A percentile compares a stretch with the other conserved stretches of the same genome.
Evolutionary conservation across 2,888 invertebrate species (phyloP).

Genomic region (Zelleria hepariella): DNA sequence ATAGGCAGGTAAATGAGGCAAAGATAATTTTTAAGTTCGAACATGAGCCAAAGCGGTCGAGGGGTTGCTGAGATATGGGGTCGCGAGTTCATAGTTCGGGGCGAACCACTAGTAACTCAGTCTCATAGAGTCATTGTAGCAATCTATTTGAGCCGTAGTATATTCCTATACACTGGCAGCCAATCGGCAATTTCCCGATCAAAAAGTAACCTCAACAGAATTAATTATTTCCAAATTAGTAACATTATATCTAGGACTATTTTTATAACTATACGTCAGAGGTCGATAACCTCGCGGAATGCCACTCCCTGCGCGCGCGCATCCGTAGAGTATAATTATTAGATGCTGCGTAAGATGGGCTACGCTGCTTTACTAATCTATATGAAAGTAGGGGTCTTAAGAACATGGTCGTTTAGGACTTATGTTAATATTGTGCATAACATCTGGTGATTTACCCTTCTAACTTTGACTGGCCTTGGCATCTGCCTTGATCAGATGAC

Average conservation of each 20-base stretch:
- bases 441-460: not conserved
- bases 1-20: too few species aligned
- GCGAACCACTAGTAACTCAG: not conserved
- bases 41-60: too few species aligned
- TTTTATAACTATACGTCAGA: slow-evolving; percentile 22
- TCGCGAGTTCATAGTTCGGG: too few species aligned
- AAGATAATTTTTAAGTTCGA: too few species aligned
- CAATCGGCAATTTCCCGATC: not conserved
- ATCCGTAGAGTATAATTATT: slow-evolving; percentile 59
- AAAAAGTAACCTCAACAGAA: not conserved
- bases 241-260: slow-evolving; percentile 15
- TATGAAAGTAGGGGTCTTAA: not conserved
- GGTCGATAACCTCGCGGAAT: slow-evolving; percentile 52
- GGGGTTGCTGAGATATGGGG: too few species aligned
- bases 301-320: slow-evolving; percentile 48
- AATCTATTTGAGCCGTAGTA: too few species aligned
- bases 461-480: not conserved
- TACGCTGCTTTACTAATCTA: not conserved
- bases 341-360: not conserved
- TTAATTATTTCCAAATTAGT: slow-evolving; percentile 2
- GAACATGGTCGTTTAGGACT: not conserved
- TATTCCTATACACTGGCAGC: not conserved
- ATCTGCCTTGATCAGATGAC: not conserved
- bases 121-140: too few species aligned
- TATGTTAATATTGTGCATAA: not conserved